Percentiles rank a stretch among this genome's conserved stretches.
Evolutionary conservation across 1,140 invertebrate species (phyloP).

Genomic region (Anagrus nilaparvatae): DNA sequence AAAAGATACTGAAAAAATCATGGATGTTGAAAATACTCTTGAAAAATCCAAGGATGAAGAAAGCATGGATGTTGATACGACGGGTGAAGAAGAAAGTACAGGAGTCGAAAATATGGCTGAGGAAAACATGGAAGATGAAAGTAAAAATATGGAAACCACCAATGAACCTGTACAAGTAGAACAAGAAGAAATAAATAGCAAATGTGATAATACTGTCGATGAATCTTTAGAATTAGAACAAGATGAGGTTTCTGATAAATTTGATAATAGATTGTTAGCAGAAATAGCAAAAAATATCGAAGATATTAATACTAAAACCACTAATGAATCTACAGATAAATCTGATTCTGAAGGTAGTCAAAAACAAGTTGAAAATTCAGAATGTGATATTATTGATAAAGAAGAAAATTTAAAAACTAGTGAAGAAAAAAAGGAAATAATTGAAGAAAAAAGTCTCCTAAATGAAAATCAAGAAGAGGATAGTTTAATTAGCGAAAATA

Average conservation of each 20-base stretch:
- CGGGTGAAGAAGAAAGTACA: background rate
- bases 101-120: background rate
- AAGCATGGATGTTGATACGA: too few relatives aligned
- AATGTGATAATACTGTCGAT: constrained; percentile 9
- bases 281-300: too few relatives aligned
- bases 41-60: background rate
- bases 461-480: constrained; percentile 6
- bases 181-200: constrained; percentile 10
- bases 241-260: background rate
- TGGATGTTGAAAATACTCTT: background rate
- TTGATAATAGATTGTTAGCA: constrained; percentile 9
- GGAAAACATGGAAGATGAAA: background rate
- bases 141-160: background rate
- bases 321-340: too few relatives aligned
- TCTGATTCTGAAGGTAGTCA: background rate
- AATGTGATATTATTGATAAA: background rate
- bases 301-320: too few relatives aligned
- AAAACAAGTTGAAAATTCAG: background rate
- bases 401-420: background rate
- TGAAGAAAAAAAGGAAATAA: background rate
- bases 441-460: too few relatives aligned
- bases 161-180: background rate
- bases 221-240: constrained; percentile 7
- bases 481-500: background rate
- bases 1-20: background rate